Conservation (phyloP, 2,113 vertebrate genomes). For the Oplegnathus fasciatus region DNA sequence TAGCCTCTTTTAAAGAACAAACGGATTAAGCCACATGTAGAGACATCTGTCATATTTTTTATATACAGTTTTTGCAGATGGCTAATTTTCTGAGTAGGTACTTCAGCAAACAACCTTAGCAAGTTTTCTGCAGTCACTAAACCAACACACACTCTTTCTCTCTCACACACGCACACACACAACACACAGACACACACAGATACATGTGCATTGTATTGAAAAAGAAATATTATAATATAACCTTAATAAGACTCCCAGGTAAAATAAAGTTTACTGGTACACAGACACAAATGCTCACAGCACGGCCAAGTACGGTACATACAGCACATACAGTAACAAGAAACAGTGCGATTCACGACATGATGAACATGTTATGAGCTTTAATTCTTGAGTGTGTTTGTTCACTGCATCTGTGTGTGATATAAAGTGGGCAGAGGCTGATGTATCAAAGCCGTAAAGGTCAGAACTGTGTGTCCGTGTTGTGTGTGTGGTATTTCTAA, state of each 20-base stretch:
- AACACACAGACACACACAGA: constrained; percentile 1
- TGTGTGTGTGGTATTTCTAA: constrained; percentile 28
- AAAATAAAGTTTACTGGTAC: constrained; percentile 31
- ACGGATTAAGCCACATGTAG: neutral
- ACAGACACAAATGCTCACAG: constrained; percentile 53
- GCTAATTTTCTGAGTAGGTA: neutral
- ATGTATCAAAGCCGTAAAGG: constrained; percentile 48
- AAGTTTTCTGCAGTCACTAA: neutral
- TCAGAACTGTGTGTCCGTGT: constrained; percentile 39
- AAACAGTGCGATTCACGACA: constrained; percentile 22
- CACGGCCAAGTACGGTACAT: constrained; percentile 21
- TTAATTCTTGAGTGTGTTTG: neutral
- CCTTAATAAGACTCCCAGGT: neutral
- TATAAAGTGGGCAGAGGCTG: constrained; percentile 1
- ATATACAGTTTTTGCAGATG: neutral
- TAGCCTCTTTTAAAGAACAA: neutral
- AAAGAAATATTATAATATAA: constrained; percentile 40
- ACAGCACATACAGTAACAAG: constrained; percentile 10
- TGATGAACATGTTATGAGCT: constrained; percentile 26
- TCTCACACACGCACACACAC: neutral
- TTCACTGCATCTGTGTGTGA: neutral
- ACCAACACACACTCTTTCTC: neutral
- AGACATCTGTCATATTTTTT: neutral
- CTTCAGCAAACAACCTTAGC: neutral
- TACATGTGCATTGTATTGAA: constrained; percentile 21